These are phyloP conservation scores for Crocidura indochinensis DNA, from an alignment of 2,797 vertebrate genomes.

Conservation along the genomic window DNA sequence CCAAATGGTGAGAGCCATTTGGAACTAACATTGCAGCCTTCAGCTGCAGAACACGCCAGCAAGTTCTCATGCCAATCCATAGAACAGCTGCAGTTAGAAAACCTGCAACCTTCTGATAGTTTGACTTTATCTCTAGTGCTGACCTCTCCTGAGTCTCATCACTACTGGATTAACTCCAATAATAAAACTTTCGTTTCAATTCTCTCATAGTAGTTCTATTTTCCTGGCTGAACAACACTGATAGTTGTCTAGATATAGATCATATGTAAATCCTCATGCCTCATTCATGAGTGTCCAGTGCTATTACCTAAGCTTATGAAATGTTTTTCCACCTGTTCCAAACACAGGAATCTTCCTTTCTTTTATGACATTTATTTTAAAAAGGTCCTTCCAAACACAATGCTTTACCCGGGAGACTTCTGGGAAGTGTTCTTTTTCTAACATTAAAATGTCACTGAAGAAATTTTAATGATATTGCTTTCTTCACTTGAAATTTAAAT, in stretches of 20 bases:
- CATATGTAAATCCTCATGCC: constrained; percentile 22
- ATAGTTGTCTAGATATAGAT: background rate
- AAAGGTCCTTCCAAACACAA: constrained; percentile 57
- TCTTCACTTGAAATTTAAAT: constrained; percentile 71
- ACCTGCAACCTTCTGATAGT: background rate
- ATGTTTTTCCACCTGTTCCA: background rate
- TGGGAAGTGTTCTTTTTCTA: constrained; percentile 67
- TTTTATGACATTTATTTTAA: constrained; percentile 69
- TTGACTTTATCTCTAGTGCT: background rate
- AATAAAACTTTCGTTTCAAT: background rate
- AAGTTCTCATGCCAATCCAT: background rate
- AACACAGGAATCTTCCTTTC: constrained; percentile 4
- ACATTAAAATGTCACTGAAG: constrained; percentile 66
- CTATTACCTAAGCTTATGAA: background rate
- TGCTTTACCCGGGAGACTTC: constrained; percentile 44
- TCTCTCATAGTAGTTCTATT: background rate
- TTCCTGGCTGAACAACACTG: background rate
- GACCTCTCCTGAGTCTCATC: background rate
- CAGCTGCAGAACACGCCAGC: background rate
- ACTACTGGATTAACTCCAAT: background rate
- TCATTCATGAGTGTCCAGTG: background rate
- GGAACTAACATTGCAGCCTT: background rate
- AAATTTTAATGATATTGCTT: constrained; percentile 73
- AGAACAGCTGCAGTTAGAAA: background rate
- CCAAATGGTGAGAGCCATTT: background rate